Evolutionary conservation across 2,113 vertebrate species (phyloP), one percentile per base, ranked within the genome.

Genomic region (Pangasianodon gigas): DNA sequence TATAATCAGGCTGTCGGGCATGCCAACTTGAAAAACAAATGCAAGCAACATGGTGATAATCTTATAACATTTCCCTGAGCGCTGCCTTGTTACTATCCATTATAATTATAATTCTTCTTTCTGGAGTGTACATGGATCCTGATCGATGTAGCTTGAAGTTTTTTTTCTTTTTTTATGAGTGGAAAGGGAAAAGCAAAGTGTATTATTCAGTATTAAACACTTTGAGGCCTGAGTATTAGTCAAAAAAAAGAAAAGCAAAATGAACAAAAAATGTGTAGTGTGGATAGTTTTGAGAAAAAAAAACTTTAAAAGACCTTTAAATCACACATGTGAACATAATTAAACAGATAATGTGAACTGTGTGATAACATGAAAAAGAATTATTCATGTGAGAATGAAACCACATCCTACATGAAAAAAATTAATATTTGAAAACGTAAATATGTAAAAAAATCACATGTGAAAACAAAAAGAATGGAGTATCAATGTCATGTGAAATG

Each of bases 1-100:
- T 84, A 58, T 88, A 88, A 88, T 88, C 87, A 79, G 51, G 48
- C 87, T 88, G 41, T 54, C 80, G 7, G 84, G 14, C 21, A 5
- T 52, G 46, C 69, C 21, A 52, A 18, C 44, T 48, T 67, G 60
- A 85, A 85, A 85, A 67, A 85, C 84, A 85, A 65, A 37, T 84
- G 60, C 21, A 74, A 74, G 86, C 24, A 75, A 29, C 2, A 14
- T 0, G 7, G 71, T 44, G 71, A 77, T 56, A 87, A 58, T 87
- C 86, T 46, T 75, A 18, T 44, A 60, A 75, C 69, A 87, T 87
- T 75, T 44, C 86, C 60, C 58, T 69, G 62, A 88, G 87, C 48
- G 32, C 62, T 32, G 60, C 87, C 10, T 48, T 79, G 11, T 85
- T 79, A 65, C n/a, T 37, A n/a, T 79, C 44, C 83, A 67, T 89